phyloP scores from a whole-genome alignment of 2,888 invertebrate species.

The Ephialtes manifestator region DNA sequence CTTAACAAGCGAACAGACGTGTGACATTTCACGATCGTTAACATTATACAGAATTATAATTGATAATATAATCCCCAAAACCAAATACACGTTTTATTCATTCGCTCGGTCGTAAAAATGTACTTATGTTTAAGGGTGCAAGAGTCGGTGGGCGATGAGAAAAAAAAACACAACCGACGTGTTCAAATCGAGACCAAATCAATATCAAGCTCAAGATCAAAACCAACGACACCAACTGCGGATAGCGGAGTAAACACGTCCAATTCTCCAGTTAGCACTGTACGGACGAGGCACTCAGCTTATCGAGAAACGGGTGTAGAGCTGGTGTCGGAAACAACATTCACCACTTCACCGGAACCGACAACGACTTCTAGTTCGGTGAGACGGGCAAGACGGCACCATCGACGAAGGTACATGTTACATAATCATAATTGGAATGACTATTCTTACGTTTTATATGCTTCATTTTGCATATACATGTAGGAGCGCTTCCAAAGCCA shows the following conservation, averaged over 20 bases:
- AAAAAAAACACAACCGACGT: constrained; percentile 64
- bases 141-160: constrained; percentile 57
- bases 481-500: no score
- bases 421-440: background rate
- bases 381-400: constrained; percentile 79
- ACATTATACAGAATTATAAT: no score
- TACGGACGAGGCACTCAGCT: constrained; percentile 74
- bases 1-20: no score
- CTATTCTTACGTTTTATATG: background rate
- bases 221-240: constrained; percentile 34
- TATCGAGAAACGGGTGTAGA: constrained; percentile 63
- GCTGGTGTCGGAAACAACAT: constrained; percentile 64
- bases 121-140: constrained; percentile 60
- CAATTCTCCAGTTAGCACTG: constrained; percentile 65
- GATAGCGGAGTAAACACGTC: constrained; percentile 39
- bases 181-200: constrained; percentile 46
- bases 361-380: constrained; percentile 61
- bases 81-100: no score
- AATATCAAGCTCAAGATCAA: constrained; percentile 22
- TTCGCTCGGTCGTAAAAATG: no score
- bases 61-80: no score
- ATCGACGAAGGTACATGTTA: constrained; percentile 76
- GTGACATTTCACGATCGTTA: no score
- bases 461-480: background rate
- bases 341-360: constrained; percentile 67